Conservation (phyloP, 2,888 invertebrate genomes). For the Criorhina ranunculi region DNA sequence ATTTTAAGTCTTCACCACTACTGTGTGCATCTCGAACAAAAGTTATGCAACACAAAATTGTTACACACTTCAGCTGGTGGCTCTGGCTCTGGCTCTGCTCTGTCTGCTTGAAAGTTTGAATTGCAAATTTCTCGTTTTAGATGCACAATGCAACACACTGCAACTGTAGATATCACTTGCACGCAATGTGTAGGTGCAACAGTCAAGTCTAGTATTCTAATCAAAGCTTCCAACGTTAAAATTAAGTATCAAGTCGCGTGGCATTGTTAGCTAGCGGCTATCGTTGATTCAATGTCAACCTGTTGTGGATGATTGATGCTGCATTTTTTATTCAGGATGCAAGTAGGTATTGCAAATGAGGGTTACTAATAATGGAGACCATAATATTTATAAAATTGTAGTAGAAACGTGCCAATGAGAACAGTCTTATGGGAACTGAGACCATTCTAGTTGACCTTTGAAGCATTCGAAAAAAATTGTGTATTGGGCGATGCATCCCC, state of each 20-base stretch:
- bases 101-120: constrained; percentile 6
- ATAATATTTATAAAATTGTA: background rate
- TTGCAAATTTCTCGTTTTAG: constrained; percentile 34
- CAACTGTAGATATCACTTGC: constrained; percentile 20
- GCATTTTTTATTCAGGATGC: constrained; percentile 17
- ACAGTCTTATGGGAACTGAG: too few relatives aligned
- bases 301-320: constrained; percentile 22
- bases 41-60: constrained; percentile 25
- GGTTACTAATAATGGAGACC: constrained; percentile 6
- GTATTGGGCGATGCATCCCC: too few relatives aligned
- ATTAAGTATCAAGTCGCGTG: constrained; percentile 38
- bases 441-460: too few relatives aligned
- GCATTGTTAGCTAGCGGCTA: constrained; percentile 19
- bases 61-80: constrained; percentile 5
- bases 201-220: constrained; percentile 52
- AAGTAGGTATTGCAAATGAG: constrained; percentile 20
- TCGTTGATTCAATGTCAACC: constrained; percentile 41
- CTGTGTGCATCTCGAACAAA: background rate
- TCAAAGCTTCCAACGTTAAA: constrained; percentile 38
- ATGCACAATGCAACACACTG: background rate
- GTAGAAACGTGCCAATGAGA: too few relatives aligned
- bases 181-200: constrained; percentile 44
- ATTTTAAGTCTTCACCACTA: background rate
- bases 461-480: too few relatives aligned
- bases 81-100: too few relatives aligned